Evolutionary conservation across 1,140 invertebrate species (phyloP), one percentile per base, ranked within the genome.

Genomic region (Gonatopus flavifemur): DNA sequence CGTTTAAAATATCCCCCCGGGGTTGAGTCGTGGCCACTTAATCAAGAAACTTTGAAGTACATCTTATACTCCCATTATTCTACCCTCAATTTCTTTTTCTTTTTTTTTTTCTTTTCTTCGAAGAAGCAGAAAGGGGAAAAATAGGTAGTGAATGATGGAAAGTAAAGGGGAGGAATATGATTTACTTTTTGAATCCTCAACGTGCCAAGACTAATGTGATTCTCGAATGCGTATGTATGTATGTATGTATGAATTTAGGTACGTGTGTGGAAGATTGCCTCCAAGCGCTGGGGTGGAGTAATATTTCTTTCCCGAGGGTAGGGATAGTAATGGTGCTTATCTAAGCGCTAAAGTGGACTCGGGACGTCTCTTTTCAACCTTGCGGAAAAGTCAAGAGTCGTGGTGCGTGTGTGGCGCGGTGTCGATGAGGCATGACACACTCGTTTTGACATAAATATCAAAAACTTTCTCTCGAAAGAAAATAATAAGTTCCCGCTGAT

Each of bases 31-130:
- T 19, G 49, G 36, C 47, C 43, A 25, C 15, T 40, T 33, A 47
- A 19, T 18, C n/a, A 12, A 20, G 21, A 28, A 40, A 35, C 25
- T 42, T 42, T 8, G 19, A 15, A 25, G 32, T 53, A 36, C 24
- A 42, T 53, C n/a, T n/a, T 48, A 42, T 49, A 31, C 19, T 5
- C 19, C n/a, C 51, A 49, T 53, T 53, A 49, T 49, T 32, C 22
- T 53, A 8, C 31, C n/a, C 21, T 28, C n/a, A n/a, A n/a, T n/a
- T n/a, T n/a, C n/a, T n/a, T n/a, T n/a, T n/a, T n/a, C n/a, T n/a
- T n/a, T n/a, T n/a, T n/a, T n/a, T n/a, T n/a, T n/a, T n/a, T n/a
- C n/a, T n/a, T n/a, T n/a, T n/a, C n/a, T n/a, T n/a, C n/a, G n/a
- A n/a, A n/a, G n/a, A n/a, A n/a, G n/a, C n/a, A n/a, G n/a, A n/a